A percentile compares a stretch with the other conserved stretches of the same genome.
Conservation (phyloP, 2,797 vertebrate genomes). For the Aphelocoma californica region DNA sequence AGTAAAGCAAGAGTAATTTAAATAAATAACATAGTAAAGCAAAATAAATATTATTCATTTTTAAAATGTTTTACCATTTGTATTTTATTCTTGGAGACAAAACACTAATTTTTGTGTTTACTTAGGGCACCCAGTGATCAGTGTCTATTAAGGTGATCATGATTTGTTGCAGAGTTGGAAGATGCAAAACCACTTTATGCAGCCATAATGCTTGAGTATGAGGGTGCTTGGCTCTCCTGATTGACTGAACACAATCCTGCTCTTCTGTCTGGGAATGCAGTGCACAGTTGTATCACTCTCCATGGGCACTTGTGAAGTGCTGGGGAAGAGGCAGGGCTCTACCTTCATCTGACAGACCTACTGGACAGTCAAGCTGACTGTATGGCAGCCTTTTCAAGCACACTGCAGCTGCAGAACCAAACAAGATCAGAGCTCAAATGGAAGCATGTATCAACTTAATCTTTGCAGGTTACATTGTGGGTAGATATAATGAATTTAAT, state of each 20-base stretch:
- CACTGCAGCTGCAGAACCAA: not conserved
- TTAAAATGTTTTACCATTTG: not conserved
- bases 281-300: rapidly evolving
- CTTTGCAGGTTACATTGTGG: not conserved
- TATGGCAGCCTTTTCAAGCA: not conserved
- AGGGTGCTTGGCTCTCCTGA: not conserved
- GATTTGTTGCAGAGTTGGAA: not conserved
- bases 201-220: not conserved
- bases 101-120: not conserved
- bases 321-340: not conserved
- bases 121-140: not conserved
- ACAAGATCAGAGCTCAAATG: not conserved
- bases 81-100: not conserved
- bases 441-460: not conserved
- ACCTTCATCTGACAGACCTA: not conserved
- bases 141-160: not conserved
- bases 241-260: not conserved
- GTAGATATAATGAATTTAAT: constrained; percentile 5
- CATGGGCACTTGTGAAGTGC: not conserved
- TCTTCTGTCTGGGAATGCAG: not conserved
- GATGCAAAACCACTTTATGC: not conserved
- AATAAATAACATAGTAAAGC: not conserved
- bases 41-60: not conserved
- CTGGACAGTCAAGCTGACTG: not conserved
- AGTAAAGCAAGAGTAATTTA: not conserved